Evolutionary conservation across 2,888 invertebrate species (phyloP).

Genomic region (Ephialtes manifestator): DNA sequence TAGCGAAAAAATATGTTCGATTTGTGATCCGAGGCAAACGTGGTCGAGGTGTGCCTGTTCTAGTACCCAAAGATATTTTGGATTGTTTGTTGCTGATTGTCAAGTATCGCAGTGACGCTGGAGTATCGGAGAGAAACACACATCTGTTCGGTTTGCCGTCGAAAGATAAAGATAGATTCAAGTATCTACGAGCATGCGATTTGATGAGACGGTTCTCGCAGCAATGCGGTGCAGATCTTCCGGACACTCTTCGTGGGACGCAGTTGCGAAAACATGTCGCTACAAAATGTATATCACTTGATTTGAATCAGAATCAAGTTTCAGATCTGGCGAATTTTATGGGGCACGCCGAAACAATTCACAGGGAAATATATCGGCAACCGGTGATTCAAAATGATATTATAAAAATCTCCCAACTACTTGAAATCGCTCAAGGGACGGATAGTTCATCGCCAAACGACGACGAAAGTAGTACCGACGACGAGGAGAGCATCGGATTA

Average conservation of each 20-base stretch:
- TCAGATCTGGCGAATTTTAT: conserved; percentile 60
- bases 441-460: not conserved
- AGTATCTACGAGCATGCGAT: conserved; percentile 73
- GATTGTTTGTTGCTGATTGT: conserved; percentile 55
- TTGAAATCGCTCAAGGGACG: conserved; percentile 22
- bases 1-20: conserved; percentile 67
- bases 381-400: conserved; percentile 63
- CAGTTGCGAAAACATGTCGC: conserved; percentile 13
- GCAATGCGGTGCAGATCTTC: conserved; percentile 73
- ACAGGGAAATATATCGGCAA: conserved; percentile 74
- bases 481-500: not conserved
- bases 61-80: conserved; percentile 57
- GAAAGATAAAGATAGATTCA: conserved; percentile 44
- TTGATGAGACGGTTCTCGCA: conserved; percentile 71
- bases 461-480: not conserved
- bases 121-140: conserved; percentile 58
- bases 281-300: conserved; percentile 60
- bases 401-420: not conserved
- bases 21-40: conserved; percentile 68
- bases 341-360: too few species aligned
- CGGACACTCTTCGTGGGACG: conserved; percentile 69
- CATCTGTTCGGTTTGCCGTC: conserved; percentile 68
- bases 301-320: conserved; percentile 46
- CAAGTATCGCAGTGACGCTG: conserved; percentile 45
- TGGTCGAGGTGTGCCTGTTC: conserved; percentile 65